Percentiles rank a stretch among this genome's conserved stretches.
Evolutionary conservation across 1,140 invertebrate species (phyloP).

Genomic region (Papilio helenus): DNA sequence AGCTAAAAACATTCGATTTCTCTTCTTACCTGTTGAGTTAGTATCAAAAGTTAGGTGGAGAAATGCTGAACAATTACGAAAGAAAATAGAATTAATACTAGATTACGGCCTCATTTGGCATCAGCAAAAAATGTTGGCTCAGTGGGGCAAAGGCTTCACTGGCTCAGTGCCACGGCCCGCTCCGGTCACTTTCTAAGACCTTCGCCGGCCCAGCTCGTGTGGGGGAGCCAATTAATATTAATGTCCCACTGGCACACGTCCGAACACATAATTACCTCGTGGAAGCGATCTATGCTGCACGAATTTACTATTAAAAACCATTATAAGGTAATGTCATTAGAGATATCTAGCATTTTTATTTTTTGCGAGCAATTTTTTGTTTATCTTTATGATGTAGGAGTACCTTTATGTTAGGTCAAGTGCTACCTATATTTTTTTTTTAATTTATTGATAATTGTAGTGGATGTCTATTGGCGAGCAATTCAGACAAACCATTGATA

Average conservation of each 20-base stretch:
- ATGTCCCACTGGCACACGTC: constrained; percentile 31
- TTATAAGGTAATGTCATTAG: not conserved
- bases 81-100: constrained; percentile 14
- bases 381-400: not conserved
- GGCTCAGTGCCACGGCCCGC: constrained; percentile 6
- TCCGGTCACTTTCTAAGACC: constrained; percentile 30
- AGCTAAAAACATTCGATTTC: not conserved
- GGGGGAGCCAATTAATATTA: constrained; percentile 33
- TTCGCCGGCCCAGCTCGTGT: not conserved
- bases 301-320: constrained; percentile 29
- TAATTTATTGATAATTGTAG: too few species aligned
- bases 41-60: not conserved
- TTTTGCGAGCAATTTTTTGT: not conserved
- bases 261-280: constrained; percentile 19
- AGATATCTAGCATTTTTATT: not conserved
- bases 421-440: too few species aligned
- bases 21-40: not conserved
- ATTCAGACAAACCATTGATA: not conserved
- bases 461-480: not conserved
- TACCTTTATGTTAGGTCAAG: not conserved
- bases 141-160: constrained; percentile 14
- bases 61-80: not conserved
- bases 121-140: constrained; percentile 30
- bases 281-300: constrained; percentile 25
- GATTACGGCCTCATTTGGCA: constrained; percentile 1